Percentiles rank a stretch among this genome's conserved stretches.
phyloP scores from a whole-genome alignment of 2,888 invertebrate genomes.

The Pocota personata region DNA sequence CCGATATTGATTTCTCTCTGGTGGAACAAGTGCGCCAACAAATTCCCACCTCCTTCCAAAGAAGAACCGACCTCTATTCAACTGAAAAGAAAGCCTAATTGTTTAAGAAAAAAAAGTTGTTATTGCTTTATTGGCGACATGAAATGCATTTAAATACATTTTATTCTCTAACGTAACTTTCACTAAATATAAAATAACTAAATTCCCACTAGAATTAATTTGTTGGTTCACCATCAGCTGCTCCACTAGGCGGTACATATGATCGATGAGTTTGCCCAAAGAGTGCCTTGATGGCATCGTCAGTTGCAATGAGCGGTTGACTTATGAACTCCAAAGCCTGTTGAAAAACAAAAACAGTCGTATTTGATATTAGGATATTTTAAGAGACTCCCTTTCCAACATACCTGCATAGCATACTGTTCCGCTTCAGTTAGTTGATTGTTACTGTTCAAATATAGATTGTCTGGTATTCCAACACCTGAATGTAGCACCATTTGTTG shows the following conservation, averaged over 20 bases:
- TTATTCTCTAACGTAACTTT: not conserved
- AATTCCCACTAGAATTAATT: not conserved
- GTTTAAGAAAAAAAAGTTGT: not conserved
- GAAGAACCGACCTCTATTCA: constrained; percentile 88
- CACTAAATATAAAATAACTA: constrained; percentile 17
- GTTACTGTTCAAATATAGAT: constrained; percentile 78
- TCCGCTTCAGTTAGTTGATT: constrained; percentile 81
- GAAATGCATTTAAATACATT: constrained; percentile 23
- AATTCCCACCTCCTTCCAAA: constrained; percentile 91
- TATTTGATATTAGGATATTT: too few relatives aligned
- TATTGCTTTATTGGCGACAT: constrained; percentile 9
- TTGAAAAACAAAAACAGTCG: not conserved
- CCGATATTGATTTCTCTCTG: constrained; percentile 89
- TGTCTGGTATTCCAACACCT: constrained; percentile 82
- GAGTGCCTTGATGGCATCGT: constrained; percentile 82
- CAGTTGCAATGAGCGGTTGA: constrained; percentile 81
- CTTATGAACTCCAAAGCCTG: constrained; percentile 80
- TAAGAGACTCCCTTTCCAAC: too few relatives aligned
- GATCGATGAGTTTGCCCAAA: constrained; percentile 80
- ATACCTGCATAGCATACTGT: constrained; percentile 80
- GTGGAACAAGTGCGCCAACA: constrained; percentile 91
- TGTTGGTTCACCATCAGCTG: not conserved
- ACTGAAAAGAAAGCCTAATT: constrained; percentile 38
- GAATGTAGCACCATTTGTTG: constrained; percentile 82
- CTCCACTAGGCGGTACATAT: constrained; percentile 51